These are phyloP conservation scores for Drosophila equinoxialis DNA, from an alignment of 1,140 invertebrate genomes.

Conservation along the genomic window DNA sequence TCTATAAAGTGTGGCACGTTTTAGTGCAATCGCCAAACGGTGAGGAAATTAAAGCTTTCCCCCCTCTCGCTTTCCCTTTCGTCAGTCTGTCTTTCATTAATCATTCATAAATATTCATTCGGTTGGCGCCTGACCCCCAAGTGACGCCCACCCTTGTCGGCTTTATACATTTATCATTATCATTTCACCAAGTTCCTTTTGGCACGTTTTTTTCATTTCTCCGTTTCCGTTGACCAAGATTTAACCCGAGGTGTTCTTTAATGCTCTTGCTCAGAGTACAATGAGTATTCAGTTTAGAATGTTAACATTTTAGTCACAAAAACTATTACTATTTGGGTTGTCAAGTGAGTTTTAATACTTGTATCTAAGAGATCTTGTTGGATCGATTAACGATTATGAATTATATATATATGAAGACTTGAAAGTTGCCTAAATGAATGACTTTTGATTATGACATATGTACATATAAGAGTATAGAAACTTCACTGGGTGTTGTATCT, in stretches of 20 bases:
- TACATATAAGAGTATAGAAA: no score
- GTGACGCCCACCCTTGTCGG: slow-evolving; percentile 32
- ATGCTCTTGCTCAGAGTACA: neutral
- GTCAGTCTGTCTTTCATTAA: slow-evolving; percentile 53
- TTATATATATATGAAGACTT: no score
- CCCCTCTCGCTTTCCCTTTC: slow-evolving; percentile 7
- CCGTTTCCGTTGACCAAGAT: slow-evolving; percentile 3
- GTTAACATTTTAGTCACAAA: neutral
- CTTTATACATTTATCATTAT: slow-evolving; percentile 68
- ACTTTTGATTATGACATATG: no score
- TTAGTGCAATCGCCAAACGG: slow-evolving; percentile 34
- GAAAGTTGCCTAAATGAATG: no score
- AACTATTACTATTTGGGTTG: neutral
- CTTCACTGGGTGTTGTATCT: neutral
- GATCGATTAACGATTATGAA: no score
- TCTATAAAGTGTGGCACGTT: slow-evolving; percentile 9
- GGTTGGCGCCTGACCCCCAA: slow-evolving; percentile 19
- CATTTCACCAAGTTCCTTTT: slow-evolving; percentile 60
- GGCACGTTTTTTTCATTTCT: slow-evolving; percentile 38
- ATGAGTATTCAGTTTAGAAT: neutral
- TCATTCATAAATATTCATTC: slow-evolving; percentile 73
- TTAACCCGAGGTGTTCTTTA: slow-evolving; percentile 23
- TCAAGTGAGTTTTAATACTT: no score
- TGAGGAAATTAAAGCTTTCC: slow-evolving; percentile 51
- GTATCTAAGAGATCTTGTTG: no score